A percentile compares a stretch with the other conserved stretches of the same genome.
These are phyloP conservation scores for Heliothis peltigera DNA, from an alignment of 2,888 invertebrate genomes.

Conservation along the genomic window DNA sequence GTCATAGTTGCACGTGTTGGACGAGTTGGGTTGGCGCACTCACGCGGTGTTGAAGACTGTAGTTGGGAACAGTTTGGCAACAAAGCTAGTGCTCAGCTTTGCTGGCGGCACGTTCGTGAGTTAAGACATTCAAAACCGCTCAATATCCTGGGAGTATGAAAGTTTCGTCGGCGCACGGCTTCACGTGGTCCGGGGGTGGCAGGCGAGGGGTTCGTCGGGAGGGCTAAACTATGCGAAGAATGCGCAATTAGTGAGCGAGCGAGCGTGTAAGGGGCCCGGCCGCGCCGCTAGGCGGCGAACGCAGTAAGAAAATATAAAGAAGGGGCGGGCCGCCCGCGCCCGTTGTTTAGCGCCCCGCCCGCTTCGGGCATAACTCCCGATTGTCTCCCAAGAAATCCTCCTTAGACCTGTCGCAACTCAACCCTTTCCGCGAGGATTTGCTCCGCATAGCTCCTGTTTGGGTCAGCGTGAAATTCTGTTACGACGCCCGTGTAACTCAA, in stretches of 20 bases:
- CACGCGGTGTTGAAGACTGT: constrained; percentile 65
- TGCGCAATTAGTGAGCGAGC: constrained; percentile 98
- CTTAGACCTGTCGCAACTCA: constrained; percentile 88
- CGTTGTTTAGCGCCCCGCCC: constrained; percentile 90
- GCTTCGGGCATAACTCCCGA: constrained; percentile 90
- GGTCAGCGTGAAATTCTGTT: constrained; percentile 88
- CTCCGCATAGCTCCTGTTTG: constrained; percentile 87
- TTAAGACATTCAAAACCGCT: constrained; percentile 91
- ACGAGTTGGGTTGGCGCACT: constrained; percentile 67
- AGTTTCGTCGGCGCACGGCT: constrained; percentile 89
- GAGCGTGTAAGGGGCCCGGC: constrained; percentile 92
- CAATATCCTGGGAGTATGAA: constrained; percentile 89
- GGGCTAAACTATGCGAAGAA: constrained; percentile 98
- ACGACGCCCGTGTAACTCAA: constrained; percentile 78
- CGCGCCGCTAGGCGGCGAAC: constrained; percentile 89
- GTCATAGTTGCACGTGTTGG: constrained; percentile 57
- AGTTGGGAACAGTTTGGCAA: constrained; percentile 83
- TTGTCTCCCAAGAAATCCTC: constrained; percentile 88
- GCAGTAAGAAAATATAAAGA: constrained; percentile 93
- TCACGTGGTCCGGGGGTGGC: constrained; percentile 89
- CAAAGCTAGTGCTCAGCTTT: constrained; percentile 79
- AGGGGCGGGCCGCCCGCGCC: constrained; percentile 90
- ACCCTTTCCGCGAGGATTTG: constrained; percentile 86
- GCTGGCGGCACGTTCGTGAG: constrained; percentile 86
- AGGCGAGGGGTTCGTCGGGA: constrained; percentile 90